These are phyloP conservation scores for Neodon shergylaensis DNA, from an alignment of 2,113 vertebrate genomes.

Conservation along the genomic window DNA sequence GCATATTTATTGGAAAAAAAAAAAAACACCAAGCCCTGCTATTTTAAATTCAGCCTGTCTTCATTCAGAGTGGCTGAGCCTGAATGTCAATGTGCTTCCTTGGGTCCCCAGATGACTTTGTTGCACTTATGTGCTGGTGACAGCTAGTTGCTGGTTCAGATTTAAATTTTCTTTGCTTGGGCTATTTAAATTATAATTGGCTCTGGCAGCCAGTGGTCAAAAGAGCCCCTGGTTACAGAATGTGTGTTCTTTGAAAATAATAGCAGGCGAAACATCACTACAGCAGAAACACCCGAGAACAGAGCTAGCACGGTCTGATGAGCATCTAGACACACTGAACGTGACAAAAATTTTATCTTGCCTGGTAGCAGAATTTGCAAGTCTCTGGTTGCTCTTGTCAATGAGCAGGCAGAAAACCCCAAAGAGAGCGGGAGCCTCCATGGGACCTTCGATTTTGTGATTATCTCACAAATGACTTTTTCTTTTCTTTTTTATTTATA, in stretches of 20 bases:
- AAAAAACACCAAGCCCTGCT: not conserved
- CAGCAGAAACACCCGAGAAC: conserved; percentile 20
- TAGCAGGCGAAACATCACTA: not conserved
- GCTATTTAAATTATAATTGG: conserved; percentile 65
- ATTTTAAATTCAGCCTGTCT: conserved; percentile 52
- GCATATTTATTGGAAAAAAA: not conserved
- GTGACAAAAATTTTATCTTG: not conserved
- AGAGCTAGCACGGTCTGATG: not conserved
- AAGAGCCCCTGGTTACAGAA: conserved; percentile 60
- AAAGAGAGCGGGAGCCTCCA: not conserved
- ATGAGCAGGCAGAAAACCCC: not conserved
- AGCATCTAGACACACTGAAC: conserved; percentile 22
- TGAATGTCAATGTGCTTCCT: not conserved
- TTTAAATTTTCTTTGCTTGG: conserved; percentile 75
- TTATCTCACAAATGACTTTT: not conserved
- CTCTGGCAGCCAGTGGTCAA: conserved; percentile 58
- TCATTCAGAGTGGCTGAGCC: not conserved
- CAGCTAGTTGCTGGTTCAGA: conserved; percentile 67
- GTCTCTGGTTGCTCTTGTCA: not conserved
- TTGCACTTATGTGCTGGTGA: conserved; percentile 51
- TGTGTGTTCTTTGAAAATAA: conserved; percentile 55
- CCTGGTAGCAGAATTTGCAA: not conserved
- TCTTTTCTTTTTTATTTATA: not conserved
- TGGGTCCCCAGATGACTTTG: conserved; percentile 50
- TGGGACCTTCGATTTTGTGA: not conserved